Evolutionary conservation across 1,140 invertebrate species (phyloP).

Genomic region (Drosophila guanche): DNA sequence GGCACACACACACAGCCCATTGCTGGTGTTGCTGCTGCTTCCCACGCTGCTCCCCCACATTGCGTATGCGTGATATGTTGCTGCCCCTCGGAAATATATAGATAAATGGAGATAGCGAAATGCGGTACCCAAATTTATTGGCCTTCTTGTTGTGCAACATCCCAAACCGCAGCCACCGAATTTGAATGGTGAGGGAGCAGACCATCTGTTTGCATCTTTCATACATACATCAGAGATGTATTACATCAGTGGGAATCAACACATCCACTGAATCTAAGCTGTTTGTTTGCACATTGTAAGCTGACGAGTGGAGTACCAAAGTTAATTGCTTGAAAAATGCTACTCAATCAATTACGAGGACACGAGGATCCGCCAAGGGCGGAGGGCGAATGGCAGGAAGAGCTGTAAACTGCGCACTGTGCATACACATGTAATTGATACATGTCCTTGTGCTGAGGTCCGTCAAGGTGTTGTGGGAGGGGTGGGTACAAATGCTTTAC

Average conservation of each 20-base stretch:
- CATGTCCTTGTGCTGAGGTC: neutral
- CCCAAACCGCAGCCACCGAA: constrained; percentile 5
- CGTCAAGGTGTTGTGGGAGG: constrained; percentile 34
- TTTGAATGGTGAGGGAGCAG: constrained; percentile 11
- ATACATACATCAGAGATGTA: constrained; percentile 37
- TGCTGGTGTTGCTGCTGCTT: neutral
- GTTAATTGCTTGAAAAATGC: constrained; percentile 79
- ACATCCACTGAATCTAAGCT: neutral
- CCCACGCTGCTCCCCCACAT: constrained; percentile 28
- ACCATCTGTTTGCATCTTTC: constrained; percentile 32
- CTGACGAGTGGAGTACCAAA: constrained; percentile 56
- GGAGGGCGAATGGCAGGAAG: neutral
- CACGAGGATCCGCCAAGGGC: constrained; percentile 4
- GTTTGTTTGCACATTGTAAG: constrained; percentile 63
- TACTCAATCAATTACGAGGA: constrained; percentile 69
- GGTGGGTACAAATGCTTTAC: constrained; percentile 26
- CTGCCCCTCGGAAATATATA: constrained; percentile 17
- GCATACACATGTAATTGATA: constrained; percentile 32
- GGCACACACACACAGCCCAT: constrained; percentile 3
- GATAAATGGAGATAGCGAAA: constrained; percentile 9
- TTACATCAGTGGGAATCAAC: constrained; percentile 28
- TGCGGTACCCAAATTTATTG: constrained; percentile 47
- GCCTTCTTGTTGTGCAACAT: constrained; percentile 27
- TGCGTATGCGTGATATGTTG: constrained; percentile 78
- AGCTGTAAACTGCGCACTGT: no score